Conservation (phyloP, 2,797 vertebrate genomes). For the Adrianichthys oophorus region DNA sequence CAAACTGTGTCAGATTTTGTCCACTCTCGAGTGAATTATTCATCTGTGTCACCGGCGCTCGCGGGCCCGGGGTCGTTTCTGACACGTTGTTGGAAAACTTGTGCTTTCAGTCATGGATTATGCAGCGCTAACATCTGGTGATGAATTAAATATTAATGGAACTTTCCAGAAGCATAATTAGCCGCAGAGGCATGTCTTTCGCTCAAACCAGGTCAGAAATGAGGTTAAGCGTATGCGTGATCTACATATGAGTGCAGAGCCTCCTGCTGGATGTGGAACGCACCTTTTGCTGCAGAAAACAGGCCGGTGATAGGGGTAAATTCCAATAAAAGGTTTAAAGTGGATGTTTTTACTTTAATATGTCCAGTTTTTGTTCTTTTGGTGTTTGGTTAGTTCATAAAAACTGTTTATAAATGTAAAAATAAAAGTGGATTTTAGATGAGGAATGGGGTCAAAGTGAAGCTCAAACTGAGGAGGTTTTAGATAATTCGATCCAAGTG, state of each 20-base stretch:
- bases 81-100: constrained; percentile 58
- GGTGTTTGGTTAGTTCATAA: no score
- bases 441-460: constrained; percentile 27
- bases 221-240: constrained; percentile 66
- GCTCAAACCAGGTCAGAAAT: constrained; percentile 77
- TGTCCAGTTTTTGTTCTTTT: no score
- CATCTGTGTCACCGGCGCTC: constrained; percentile 15
- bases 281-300: constrained; percentile 32
- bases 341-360: no score
- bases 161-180: constrained; percentile 71
- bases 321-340: no score
- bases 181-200: constrained; percentile 60
- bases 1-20: constrained; percentile 10
- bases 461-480: constrained; percentile 8
- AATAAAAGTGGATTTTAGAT: not conserved
- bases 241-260: constrained; percentile 53
- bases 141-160: constrained; percentile 78
- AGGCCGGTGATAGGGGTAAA: constrained; percentile 5
- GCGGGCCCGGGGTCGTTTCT: constrained; percentile 41
- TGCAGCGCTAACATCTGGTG: constrained; percentile 77
- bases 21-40: constrained; percentile 27
- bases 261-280: constrained; percentile 41
- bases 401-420: no score
- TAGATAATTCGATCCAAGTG: not conserved
- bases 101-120: constrained; percentile 72